Evolutionary conservation across 2,888 invertebrate genomes (phyloP), one percentile per base, ranked within the genome.

Genomic region (Phyllotreta cruciferae): DNA sequence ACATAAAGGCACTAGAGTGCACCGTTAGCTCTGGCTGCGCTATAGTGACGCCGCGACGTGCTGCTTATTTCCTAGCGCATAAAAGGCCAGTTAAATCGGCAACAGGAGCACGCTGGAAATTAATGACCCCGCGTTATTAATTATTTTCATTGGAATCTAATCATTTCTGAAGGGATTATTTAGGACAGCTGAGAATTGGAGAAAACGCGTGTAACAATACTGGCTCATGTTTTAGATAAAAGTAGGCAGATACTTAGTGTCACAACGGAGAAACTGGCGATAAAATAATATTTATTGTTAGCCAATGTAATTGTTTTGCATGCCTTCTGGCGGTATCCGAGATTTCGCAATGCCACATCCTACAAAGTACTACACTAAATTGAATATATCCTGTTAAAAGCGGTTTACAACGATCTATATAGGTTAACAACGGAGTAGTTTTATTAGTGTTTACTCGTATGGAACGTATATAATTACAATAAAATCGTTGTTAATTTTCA

Each of bases 161-260:
- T n/a, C n/a, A n/a, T n/a, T n/a, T n/a, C n/a, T 24, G 24, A 24
- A 24, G 24, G 24, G 24, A 24, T 24, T 24, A 24, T 24, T n/a
- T n/a, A n/a, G n/a, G n/a, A n/a, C n/a, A n/a, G n/a, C n/a, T 24
- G 24, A 24, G 24, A 24, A 24, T 24, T 24, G 24, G 2, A 24
- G 24, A 4, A 24, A 24, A 24, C 4, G 24, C 4, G 1, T 24
- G 24, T 24, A 24, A 24, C 2, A 24, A 24, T 24, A 24, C 24
- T 24, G 24, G 24, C 24, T 24, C 24, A 24, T 24, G 24, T 24
- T 24, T 41, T 41, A 52, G 11, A 52, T 11, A 4, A 37, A 37
- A 52, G 52, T 52, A 52, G 52, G 52, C 37, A 37, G 52, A 52
- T 52, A 52, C 52, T 52, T 52, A 52, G 52, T 52, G 52, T 52